phyloP scores from a whole-genome alignment of 2,113 vertebrate genomes.

The Desmodus rotundus region DNA sequence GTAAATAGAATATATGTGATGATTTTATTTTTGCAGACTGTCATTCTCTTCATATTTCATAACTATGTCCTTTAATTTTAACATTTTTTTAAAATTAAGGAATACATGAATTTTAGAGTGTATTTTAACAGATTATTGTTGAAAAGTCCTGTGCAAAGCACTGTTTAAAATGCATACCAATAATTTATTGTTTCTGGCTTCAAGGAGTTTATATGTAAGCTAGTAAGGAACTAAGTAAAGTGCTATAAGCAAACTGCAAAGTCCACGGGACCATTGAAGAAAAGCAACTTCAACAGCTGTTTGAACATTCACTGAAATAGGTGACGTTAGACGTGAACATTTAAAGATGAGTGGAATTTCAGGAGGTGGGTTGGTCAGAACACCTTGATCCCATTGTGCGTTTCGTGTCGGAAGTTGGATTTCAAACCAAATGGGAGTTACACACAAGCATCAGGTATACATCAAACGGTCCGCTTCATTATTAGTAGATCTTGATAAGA shows the following conservation, averaged over 20 bases:
- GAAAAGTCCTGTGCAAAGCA: not conserved
- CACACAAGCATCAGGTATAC: not conserved
- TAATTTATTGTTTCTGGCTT: not conserved
- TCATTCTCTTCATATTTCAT: slow-evolving; percentile 17
- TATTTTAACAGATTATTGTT: not conserved
- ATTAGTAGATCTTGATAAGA: not conserved
- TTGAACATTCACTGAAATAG: not conserved
- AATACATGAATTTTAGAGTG: slow-evolving; percentile 1
- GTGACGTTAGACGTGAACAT: not conserved
- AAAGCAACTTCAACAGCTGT: not conserved
- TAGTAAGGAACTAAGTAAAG: not conserved
- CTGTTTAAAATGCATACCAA: not conserved
- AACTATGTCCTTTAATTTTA: slow-evolving; percentile 8
- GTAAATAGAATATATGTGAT: slow-evolving; percentile 15
- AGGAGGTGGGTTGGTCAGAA: not conserved
- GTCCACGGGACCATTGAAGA: not conserved
- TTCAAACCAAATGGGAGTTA: slow-evolving; percentile 21
- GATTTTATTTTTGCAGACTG: slow-evolving; percentile 30
- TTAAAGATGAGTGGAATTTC: not conserved
- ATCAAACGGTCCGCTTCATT: not conserved
- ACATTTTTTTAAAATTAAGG: slow-evolving; percentile 19
- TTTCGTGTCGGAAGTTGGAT: not conserved
- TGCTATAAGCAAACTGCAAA: not conserved
- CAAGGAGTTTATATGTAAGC: not conserved
- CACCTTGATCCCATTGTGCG: not conserved